Evolutionary conservation across 2,797 vertebrate genomes (phyloP), one percentile per base, ranked within the genome.

Genomic region (Alosa sapidissima): DNA sequence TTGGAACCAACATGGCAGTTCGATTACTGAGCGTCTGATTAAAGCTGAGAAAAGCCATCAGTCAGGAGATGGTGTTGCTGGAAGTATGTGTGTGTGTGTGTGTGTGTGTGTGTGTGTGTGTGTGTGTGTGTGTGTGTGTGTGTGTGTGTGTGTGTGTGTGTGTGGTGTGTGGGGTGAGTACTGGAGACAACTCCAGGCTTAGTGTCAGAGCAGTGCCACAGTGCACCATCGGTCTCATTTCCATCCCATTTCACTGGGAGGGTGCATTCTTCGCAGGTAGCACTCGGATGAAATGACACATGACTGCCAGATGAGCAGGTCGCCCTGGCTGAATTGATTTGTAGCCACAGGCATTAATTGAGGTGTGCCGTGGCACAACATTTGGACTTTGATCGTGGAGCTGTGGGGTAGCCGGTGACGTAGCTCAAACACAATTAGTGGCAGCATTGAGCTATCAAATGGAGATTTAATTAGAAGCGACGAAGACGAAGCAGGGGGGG

Each of bases 321-420:
- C 88, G 85, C 91, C 90, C 89, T 68, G 87, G 94, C 93, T 94
- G 95, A 94, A 95, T 94, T 93, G 92, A 94, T 91, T 91, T 90
- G 92, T 94, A 95, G 95, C 94, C 94, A 94, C 94, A 93, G 94
- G 92, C 93, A 95, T 95, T 95, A 95, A 95, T 94, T 94, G 94
- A 95, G 92, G 94, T 94, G 94, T 94, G 94, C 94, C 94, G 93
- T 93, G 92, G 89, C 88, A 85, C 88, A 48, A 90, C 92, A 91
- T 93, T 87, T 90, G 88, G 89, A 91, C 90, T 91, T 89, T 90
- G 87, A 85, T 84, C 68, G 83, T n/a, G 36, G 83, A 84, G 84
- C 84, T 84, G 87, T 55, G 81, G 89, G 88, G 88, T 84, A 88
- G 89, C 90, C 88, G 86, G 90, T 91, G 92, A 94, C 90, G 92